Evolutionary conservation across 1,140 invertebrate genomes (phyloP), one percentile per base, ranked within the genome.

Genomic region (Chymomyza costata): DNA sequence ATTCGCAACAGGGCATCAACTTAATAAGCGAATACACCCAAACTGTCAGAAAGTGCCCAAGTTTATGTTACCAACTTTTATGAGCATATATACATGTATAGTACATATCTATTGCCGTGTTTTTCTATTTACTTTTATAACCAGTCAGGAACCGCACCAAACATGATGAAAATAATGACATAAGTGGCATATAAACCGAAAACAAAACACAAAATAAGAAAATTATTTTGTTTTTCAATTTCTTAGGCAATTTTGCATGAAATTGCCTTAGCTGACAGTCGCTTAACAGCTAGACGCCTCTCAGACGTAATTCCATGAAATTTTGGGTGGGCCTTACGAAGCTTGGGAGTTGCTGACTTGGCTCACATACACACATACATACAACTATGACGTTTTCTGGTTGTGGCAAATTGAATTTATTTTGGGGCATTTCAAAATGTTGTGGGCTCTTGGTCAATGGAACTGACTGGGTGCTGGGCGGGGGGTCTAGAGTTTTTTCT

Each of bases 381-480:
- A 53, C 17, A 52, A 66, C 62, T 50, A 49, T 65, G 40, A 43
- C 50, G 61, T 30, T 66, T 60, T 63, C n/a, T 54, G 63, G 40
- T 54, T 51, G 51, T 45, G 41, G 55, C 44, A 71, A 78, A 78
- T 71, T 78, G 66, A 78, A 78, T 78, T 78, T 78, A 51, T 80
- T 78, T 76, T 66, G 25, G 62, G 67, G 57, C 54, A 78, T 78
- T 71, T 71, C 57, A 78, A 76, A 76, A 78, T 71, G 73, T 76
- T 78, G 76, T 80, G n/a, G n/a, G n/a, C n/a, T n/a, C n/a, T n/a
- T 56, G 56, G 62, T 57, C 46, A 46, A 45, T 25, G 52, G 62
- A 54, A 46, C 44, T 49, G 70, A 40, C 54, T 65, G 46, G 51
- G 15, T 44, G 41, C 15, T 15, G 6, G 38, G 47, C 46, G 51